Evolutionary conservation across 2,113 vertebrate genomes (phyloP).

Genomic region (Limnothrissa miodon): DNA sequence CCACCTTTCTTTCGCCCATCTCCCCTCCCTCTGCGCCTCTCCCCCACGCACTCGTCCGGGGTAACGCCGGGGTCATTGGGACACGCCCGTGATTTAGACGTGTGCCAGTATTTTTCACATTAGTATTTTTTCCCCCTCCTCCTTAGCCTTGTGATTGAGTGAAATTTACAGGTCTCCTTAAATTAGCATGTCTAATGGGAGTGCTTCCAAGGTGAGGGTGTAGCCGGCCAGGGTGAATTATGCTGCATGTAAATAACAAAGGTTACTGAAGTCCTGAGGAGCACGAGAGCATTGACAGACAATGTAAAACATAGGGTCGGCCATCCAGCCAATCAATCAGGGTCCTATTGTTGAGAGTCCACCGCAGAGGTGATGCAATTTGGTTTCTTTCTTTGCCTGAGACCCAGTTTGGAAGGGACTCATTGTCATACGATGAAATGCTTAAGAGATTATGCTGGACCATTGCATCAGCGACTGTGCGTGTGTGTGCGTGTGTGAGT

Average conservation of each 20-base stretch:
- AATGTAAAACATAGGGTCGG: slow-evolving; percentile 43
- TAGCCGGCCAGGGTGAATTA: slow-evolving; percentile 43
- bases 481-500: slow-evolving; percentile 9
- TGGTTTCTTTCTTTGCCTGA: not conserved
- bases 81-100: slow-evolving; percentile 76
- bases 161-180: slow-evolving; percentile 51
- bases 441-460: not conserved
- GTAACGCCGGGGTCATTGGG: slow-evolving; percentile 76
- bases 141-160: slow-evolving; percentile 24
- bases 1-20: slow-evolving; percentile 21
- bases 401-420: not conserved
- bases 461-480: slow-evolving; percentile 25
- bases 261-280: slow-evolving; percentile 35
- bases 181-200: slow-evolving; percentile 58
- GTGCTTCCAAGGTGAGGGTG: slow-evolving; percentile 44
- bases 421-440: not conserved
- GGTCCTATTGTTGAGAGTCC: slow-evolving; percentile 24
- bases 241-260: slow-evolving; percentile 49
- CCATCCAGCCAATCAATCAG: slow-evolving; percentile 37
- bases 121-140: not conserved
- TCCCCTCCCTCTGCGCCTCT: slow-evolving; percentile 11
- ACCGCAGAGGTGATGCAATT: slow-evolving; percentile 2
- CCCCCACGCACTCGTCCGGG: slow-evolving; percentile 50
- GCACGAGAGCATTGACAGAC: slow-evolving; percentile 35
- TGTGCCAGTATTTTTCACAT: slow-evolving; percentile 44